phyloP scores from a whole-genome alignment of 2,797 vertebrate genomes.

The Sarcoramphus papa region DNA sequence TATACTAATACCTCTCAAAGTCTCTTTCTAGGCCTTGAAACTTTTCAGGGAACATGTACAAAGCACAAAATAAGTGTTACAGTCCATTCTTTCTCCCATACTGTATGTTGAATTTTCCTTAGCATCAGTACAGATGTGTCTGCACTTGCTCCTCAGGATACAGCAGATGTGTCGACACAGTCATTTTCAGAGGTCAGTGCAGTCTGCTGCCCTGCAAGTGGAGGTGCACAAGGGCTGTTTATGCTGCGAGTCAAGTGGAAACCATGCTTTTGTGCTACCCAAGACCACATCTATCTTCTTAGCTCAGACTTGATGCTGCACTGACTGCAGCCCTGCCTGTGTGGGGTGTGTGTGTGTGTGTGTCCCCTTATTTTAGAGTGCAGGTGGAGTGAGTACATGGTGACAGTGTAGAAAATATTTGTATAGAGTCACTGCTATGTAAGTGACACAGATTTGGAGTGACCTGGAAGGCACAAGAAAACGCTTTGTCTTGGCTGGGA shows the following conservation, averaged over 20 bases:
- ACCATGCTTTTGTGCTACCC: neutral
- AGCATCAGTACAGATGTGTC: neutral
- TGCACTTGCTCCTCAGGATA: neutral
- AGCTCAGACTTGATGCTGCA: neutral
- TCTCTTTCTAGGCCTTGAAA: neutral
- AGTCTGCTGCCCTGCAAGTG: neutral
- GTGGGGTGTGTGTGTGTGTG: no score
- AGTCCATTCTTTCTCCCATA: neutral
- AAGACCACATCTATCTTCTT: neutral
- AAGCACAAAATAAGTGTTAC: slow-evolving; percentile 16
- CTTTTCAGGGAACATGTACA: neutral
- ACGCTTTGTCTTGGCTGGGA: neutral
- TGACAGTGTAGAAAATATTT: neutral
- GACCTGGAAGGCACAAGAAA: neutral
- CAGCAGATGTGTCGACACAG: no score
- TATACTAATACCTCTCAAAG: neutral
- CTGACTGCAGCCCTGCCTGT: neutral
- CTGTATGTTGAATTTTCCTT: neutral
- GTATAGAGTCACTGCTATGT: neutral
- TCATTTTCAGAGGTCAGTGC: neutral
- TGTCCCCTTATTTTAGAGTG: neutral
- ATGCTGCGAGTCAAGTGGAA: neutral
- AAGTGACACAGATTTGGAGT: neutral
- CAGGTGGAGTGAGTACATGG: neutral
- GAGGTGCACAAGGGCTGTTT: neutral